Base-by-base conservation (phyloP, 2,888 invertebrate genomes). In the Protonemura montana region DNA sequence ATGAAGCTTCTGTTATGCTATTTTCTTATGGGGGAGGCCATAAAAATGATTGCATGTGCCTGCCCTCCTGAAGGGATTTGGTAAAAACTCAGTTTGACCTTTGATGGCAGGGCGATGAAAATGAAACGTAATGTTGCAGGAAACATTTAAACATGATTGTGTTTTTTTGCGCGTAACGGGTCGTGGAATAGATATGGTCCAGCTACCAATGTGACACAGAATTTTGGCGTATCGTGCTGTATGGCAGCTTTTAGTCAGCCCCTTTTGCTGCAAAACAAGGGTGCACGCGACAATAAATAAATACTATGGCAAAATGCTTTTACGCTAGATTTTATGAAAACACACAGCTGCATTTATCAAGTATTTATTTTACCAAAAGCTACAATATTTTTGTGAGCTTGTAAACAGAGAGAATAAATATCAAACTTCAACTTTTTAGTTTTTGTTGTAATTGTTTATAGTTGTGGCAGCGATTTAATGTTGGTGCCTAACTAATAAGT, bases 261-360 rank as follows among this genome's bases (percentile, higher is more conserved):
- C 59, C 59, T 10, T n/a, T 59, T 59, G 21, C 59, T 59, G 13
- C 59, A 10, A 59, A 59, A 59, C 59, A 59, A 59, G 59, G 59
- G 59, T 59, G 59, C 59, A 59, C 21, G 59, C 59, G 3, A 59
- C 21, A 59, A 59, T 59, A 59, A 59, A 59, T 59, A 59, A 59
- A 59, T 59, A 59, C 59, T 59, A 59, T 59, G 59, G 59, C 59
- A 59, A 59, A 59, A 59, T 59, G 59, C 59, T 59, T 59, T 59
- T 59, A 59, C 59, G 59, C 59, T 21, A 21, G 21, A 59, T 59
- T 59, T 59, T 59, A 59, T 59, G 59, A 21, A 59, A 21, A 59
- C 59, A 59, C 59, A 59, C 59, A 59, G 59, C 59, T 59, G 59
- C 13, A 59, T 59, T 59, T 59, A 59, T 59, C 1, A 59, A 59